phyloP scores from a whole-genome alignment of 2,888 invertebrate genomes.

The Erebia palarica region DNA sequence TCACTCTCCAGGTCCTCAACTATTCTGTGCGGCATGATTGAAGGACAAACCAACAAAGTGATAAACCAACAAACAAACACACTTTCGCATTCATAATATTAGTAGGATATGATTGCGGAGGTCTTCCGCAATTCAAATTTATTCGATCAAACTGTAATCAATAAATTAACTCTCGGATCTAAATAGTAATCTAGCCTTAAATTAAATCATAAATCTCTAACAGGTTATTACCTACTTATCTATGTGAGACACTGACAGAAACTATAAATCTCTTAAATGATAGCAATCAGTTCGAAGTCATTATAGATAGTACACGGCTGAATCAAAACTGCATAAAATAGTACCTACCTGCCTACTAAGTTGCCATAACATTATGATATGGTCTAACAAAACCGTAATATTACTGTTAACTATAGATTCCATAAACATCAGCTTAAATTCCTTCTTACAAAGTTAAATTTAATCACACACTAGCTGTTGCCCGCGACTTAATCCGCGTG shows the following conservation, averaged over 20 bases:
- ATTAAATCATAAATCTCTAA: constrained; percentile 13
- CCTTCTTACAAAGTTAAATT: too few species aligned
- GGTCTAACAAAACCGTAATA: neutral
- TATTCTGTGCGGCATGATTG: neutral
- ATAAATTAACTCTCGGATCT: neutral
- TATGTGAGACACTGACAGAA: constrained; percentile 29
- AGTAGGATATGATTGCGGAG: too few species aligned
- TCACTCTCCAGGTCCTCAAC: too few species aligned
- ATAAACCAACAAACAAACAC: neutral
- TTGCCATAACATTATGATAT: neutral
- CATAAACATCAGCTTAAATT: too few species aligned
- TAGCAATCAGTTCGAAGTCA: constrained; percentile 30
- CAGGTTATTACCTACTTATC: neutral
- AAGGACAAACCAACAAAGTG: neutral
- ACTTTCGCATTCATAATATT: neutral
- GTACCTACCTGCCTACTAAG: neutral
- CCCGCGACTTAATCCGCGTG: too few species aligned
- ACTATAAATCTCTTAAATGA: constrained; percentile 33
- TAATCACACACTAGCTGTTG: too few species aligned
- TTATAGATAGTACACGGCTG: constrained; percentile 20
- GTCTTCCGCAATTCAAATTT: neutral
- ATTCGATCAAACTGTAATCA: neutral
- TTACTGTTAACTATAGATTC: neutral
- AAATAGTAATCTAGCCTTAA: constrained; percentile 3
- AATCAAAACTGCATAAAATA: constrained; percentile 26